Evolutionary conservation across 2,888 invertebrate species (phyloP).

Genomic region (Erebia aethiops): DNA sequence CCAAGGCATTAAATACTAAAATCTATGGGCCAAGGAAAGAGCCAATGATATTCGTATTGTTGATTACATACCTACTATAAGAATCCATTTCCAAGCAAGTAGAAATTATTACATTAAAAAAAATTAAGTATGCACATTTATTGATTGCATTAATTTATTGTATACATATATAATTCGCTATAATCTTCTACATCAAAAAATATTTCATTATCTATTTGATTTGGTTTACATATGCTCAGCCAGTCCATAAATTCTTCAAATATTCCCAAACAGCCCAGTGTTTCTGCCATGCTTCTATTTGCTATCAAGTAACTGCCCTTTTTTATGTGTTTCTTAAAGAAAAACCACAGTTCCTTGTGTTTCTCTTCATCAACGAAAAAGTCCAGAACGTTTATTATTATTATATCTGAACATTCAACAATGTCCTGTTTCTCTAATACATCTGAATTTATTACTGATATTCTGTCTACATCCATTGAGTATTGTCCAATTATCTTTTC

Average conservation of each 20-base stretch:
- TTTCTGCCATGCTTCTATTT: slow-evolving; percentile 82
- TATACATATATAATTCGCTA: slow-evolving; percentile 68
- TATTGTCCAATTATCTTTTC: slow-evolving; percentile 80
- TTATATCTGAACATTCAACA: slow-evolving; percentile 81
- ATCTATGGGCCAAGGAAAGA: too few species aligned
- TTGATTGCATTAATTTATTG: slow-evolving; percentile 63
- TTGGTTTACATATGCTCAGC: slow-evolving; percentile 70
- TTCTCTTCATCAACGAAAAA: slow-evolving; percentile 84
- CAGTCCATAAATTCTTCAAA: slow-evolving; percentile 76
- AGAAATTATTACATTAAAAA: too few species aligned
- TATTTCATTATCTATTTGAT: slow-evolving; percentile 72
- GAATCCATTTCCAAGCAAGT: too few species aligned
- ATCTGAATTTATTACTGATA: slow-evolving; percentile 83
- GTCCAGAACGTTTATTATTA: slow-evolving; percentile 87
- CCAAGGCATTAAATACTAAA: too few species aligned
- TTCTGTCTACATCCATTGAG: slow-evolving; percentile 72
- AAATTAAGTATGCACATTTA: too few species aligned
- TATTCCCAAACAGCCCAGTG: slow-evolving; percentile 72
- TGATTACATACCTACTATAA: too few species aligned
- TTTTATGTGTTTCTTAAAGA: slow-evolving; percentile 78
- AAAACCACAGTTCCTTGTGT: slow-evolving; percentile 85
- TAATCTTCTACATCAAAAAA: slow-evolving; percentile 71
- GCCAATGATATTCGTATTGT: too few species aligned
- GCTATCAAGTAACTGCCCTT: slow-evolving; percentile 83
- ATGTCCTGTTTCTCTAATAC: slow-evolving; percentile 81